Percentiles rank a stretch among this genome's conserved stretches.
Evolutionary conservation across 2,797 vertebrate species (phyloP).

Genomic region (Lacerta bilineata): DNA sequence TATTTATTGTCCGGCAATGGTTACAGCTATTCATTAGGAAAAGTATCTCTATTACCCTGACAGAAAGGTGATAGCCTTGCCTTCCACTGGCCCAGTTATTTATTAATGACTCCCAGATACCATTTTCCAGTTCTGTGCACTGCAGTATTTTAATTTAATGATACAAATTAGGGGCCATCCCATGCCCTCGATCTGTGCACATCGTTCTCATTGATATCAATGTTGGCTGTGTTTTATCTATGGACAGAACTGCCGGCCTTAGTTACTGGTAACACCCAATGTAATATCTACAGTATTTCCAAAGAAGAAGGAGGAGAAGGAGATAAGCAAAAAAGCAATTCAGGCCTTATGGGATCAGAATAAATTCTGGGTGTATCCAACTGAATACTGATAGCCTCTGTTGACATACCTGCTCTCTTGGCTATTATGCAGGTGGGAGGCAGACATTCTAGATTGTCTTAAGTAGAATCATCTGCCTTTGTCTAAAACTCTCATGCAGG

Average conservation of each 20-base stretch:
- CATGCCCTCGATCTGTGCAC: slow-evolving; percentile 30
- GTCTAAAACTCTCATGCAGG: background rate
- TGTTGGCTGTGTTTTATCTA: slow-evolving; percentile 18
- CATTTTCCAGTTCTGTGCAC: slow-evolving; percentile 68
- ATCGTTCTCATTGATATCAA: slow-evolving; percentile 39
- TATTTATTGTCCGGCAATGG: slow-evolving; percentile 60
- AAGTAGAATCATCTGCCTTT: background rate
- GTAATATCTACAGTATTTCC: slow-evolving; percentile 30
- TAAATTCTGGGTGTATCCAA: background rate
- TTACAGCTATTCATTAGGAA: slow-evolving; percentile 64
- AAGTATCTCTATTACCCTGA: slow-evolving; percentile 69
- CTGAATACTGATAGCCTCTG: background rate
- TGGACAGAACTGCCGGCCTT: background rate
- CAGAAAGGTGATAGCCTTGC: slow-evolving; percentile 69
- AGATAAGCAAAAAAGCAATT: slow-evolving; percentile 35
- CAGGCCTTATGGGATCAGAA: background rate
- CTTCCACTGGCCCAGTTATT: slow-evolving; percentile 60
- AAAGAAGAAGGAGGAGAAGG: slow-evolving; percentile 4
- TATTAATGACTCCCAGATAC: slow-evolving; percentile 68
- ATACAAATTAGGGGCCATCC: slow-evolving; percentile 65
- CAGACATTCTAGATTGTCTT: background rate
- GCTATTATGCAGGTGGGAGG: background rate
- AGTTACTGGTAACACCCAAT: background rate
- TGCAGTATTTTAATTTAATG: slow-evolving; percentile 64
- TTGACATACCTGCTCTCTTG: background rate